Evolutionary conservation across 2,797 vertebrate species (phyloP), one percentile per base, ranked within the genome.

Genomic region (Macropodus opercularis): DNA sequence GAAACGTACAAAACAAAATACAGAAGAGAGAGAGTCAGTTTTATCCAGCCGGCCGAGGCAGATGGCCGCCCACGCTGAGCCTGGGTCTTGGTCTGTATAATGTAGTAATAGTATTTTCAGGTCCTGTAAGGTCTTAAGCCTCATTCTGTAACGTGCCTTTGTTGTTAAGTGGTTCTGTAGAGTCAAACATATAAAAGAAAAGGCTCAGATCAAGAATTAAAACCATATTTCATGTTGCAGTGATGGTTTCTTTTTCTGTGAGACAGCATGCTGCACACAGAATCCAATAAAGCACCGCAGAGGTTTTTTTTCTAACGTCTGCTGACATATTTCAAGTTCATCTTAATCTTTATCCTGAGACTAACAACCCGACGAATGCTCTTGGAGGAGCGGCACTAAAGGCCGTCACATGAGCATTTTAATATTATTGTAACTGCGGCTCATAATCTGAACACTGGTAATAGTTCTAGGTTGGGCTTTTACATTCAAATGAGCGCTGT

Each of bases 341-440:
- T 51, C 3, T 57, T 65, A 29, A 64, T 71, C 38, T 56, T 51
- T 24, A n/a, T 27, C 59, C 14, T 61, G 72, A 60, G 61, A 69
- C 10, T 27, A 55, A 54, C 58, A 48, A 19, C 32, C 41, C 19
- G 22, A 64, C 63, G 13, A 76, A 42, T 6, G 2, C 21, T 43
- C 55, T 47, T 47, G 34, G 10, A 68, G 72, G 56, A 72, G 35
- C 3, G 6, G 4, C 11, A 50, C 46, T 54, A 47, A 71, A 79
- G 71, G 57, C 41, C 51, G 49, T 53, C 67, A 72, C 63, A 77
- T 61, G 36, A 72, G 49, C 44, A 55, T 81, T 75, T 72, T 69
- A 63, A 81, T 79, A 40, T 63, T 54, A 75, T 50, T 70, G 38
- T 49, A 38, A 53, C 31, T 24, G 47, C 51, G 66, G 40, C 55